A percentile compares a stretch with the other conserved stretches of the same genome.
phyloP scores from a whole-genome alignment of 2,113 vertebrate genomes.

The Eurystomus gularis region DNA sequence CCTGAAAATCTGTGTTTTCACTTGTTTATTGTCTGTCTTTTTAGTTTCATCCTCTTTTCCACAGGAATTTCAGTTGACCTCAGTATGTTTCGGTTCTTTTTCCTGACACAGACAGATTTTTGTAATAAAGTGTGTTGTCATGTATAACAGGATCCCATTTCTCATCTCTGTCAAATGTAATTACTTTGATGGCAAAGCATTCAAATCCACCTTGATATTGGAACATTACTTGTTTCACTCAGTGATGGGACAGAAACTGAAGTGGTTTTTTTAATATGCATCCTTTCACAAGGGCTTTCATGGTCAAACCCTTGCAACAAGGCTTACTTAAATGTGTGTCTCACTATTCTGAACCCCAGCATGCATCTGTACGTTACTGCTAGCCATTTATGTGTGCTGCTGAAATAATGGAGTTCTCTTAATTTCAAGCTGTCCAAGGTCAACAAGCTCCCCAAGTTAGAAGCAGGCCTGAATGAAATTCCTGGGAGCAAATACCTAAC shows the following conservation, averaged over 20 bases:
- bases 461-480: background rate
- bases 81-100: background rate
- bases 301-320: background rate
- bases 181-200: background rate
- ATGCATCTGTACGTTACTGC: background rate
- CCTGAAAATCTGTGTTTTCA: background rate
- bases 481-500: background rate
- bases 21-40: background rate
- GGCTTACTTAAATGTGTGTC: background rate
- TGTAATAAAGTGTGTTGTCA: background rate
- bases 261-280: background rate
- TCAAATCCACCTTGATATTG: background rate
- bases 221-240: background rate
- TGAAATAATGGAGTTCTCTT: background rate
- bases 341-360: background rate
- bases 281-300: background rate
- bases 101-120: background rate
- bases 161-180: slow-evolving; percentile 16
- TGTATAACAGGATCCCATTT: background rate
- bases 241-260: background rate
- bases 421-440: background rate
- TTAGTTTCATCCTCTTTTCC: background rate
- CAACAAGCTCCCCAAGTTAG: background rate
- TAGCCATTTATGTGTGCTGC: background rate
- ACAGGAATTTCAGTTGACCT: slow-evolving; percentile 1